Evolutionary conservation across 2,113 vertebrate genomes (phyloP).

Genomic region (Cairina moschata): DNA sequence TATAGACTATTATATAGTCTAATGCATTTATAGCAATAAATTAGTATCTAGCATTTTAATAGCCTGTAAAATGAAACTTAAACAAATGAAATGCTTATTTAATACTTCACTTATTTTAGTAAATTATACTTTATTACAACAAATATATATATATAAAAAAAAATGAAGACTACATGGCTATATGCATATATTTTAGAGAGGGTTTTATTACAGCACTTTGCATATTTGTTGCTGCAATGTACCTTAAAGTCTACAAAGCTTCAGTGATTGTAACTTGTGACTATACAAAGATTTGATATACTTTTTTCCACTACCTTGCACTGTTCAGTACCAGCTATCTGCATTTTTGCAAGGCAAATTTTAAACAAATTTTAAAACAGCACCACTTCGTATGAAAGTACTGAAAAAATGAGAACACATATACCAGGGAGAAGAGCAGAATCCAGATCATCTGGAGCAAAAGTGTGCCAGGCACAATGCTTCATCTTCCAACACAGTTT

Average conservation of each 20-base stretch:
- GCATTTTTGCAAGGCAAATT: background rate
- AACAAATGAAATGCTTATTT: background rate
- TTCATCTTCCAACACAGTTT: background rate
- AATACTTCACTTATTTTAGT: background rate
- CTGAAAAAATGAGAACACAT: background rate
- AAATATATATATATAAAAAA: background rate
- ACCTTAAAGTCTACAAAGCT: background rate
- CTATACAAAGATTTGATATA: background rate
- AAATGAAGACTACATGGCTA: background rate
- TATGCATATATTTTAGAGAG: background rate
- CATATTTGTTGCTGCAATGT: background rate
- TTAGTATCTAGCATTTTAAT: background rate
- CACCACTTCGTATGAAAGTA: background rate
- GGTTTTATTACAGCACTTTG: background rate
- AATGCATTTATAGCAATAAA: background rate
- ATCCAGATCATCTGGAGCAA: background rate
- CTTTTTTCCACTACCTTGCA: background rate
- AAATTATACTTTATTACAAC: background rate
- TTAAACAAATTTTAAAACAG: background rate
- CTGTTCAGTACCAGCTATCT: background rate
- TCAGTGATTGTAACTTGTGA: background rate
- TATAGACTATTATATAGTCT: background rate
- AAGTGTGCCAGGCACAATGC: accelerated
- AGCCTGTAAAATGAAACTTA: background rate
- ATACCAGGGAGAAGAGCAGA: background rate